Evolutionary conservation across 1,140 invertebrate genomes (phyloP).

Genomic region (Caenorhabditis latens): DNA sequence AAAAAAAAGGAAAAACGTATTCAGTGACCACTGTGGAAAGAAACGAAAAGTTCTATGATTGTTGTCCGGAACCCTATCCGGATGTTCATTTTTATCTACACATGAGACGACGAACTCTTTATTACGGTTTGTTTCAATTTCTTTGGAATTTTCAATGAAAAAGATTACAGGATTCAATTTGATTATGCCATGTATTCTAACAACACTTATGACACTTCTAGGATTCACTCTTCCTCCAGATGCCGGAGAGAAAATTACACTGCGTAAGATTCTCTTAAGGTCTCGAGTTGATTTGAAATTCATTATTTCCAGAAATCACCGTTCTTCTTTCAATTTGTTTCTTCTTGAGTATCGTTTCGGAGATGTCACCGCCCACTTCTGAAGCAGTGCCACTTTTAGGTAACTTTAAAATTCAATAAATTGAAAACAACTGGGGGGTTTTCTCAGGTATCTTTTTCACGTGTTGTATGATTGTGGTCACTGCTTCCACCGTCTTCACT

Average conservation of each 20-base stretch:
- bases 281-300: neutral
- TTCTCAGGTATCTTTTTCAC: slow-evolving; percentile 95
- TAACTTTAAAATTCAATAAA: slow-evolving; percentile 77
- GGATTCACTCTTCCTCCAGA: slow-evolving; percentile 98
- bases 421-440: neutral
- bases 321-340: slow-evolving; percentile 80
- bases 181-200: slow-evolving; percentile 96
- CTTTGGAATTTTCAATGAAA: neutral
- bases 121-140: slow-evolving; percentile 86
- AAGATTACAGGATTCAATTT: slow-evolving; percentile 87
- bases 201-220: slow-evolving; percentile 97
- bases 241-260: slow-evolving; percentile 97
- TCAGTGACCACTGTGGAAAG: slow-evolving; percentile 75
- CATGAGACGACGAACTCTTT: slow-evolving; percentile 95
- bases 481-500: slow-evolving; percentile 97
- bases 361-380: slow-evolving; percentile 93
- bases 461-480: slow-evolving; percentile 99
- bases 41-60: slow-evolving; percentile 77
- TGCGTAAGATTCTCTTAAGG: slow-evolving; percentile 81
- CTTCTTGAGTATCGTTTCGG: slow-evolving; percentile 79
- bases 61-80: slow-evolving; percentile 68
- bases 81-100: slow-evolving; percentile 97
- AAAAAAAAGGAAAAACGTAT: neutral
- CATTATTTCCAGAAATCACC: slow-evolving; percentile 89
- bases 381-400: slow-evolving; percentile 97